These are phyloP conservation scores for Philypnodon macrostomus DNA, from an alignment of 2,797 vertebrate species.

Conservation along the genomic window DNA sequence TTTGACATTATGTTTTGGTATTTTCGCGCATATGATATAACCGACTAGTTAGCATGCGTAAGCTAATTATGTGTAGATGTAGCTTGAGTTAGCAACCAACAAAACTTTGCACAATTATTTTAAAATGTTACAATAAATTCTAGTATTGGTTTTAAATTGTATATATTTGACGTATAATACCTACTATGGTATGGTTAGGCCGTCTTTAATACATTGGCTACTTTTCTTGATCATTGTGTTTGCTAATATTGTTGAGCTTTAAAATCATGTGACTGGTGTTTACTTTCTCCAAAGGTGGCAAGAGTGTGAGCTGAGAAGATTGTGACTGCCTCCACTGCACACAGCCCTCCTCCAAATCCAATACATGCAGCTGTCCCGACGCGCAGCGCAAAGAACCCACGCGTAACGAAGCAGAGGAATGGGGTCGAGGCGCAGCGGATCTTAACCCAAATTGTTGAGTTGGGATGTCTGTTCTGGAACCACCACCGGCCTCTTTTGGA, in stretches of 20 bases:
- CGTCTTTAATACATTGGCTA: too few species aligned
- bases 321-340: constrained; percentile 6
- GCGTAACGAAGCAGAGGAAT: constrained; percentile 12
- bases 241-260: not conserved
- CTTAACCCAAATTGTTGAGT: constrained; percentile 2
- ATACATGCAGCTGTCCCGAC: constrained; percentile 26
- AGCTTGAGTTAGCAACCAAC: too few species aligned
- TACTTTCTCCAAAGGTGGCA: not conserved
- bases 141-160: too few species aligned
- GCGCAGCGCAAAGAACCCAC: not conserved
- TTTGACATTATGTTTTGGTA: too few species aligned
- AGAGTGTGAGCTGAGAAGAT: not conserved
- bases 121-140: not conserved
- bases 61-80: too few species aligned
- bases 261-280: not conserved
- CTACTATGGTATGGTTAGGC: too few species aligned
- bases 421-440: constrained; percentile 11
- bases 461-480: constrained; percentile 23
- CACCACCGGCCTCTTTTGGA: not conserved
- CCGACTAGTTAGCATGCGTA: not conserved
- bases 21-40: too few species aligned
- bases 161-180: too few species aligned
- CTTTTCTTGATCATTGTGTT: too few species aligned
- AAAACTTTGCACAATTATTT: too few species aligned
- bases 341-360: constrained; percentile 9